Conservation (phyloP, 30 jellyfish, hydroid and myxozoan genomes). For the Turritopsis rubra region DNA sequence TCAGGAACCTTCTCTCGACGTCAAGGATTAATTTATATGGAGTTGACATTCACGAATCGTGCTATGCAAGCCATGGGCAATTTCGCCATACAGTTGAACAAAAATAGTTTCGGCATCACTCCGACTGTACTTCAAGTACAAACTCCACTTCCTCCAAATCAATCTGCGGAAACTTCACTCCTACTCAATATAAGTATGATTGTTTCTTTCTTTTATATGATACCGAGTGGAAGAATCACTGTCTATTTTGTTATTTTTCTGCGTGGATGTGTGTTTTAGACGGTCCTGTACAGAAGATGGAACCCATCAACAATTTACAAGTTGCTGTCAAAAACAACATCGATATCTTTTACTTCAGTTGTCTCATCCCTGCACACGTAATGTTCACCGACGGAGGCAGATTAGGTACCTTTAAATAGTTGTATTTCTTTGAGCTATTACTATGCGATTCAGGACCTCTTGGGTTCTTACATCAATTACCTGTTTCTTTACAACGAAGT, state of each 20-base stretch:
- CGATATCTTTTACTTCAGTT: conserved; percentile 85
- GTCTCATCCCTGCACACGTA: conserved; percentile 79
- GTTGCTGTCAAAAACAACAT: conserved; percentile 90
- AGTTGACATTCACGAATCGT: conserved; percentile 67
- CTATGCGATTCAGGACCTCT: too few species aligned
- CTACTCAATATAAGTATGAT: conserved; percentile 57
- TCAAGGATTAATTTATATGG: conserved; percentile 76
- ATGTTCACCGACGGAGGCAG: conserved; percentile 66
- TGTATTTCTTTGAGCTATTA: too few species aligned
- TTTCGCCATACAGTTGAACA: conserved; percentile 85
- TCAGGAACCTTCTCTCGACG: conserved; percentile 90
- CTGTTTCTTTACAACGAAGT: too few species aligned
- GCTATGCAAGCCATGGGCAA: conserved; percentile 95
- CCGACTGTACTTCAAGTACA: conserved; percentile 76
- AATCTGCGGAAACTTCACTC: conserved; percentile 72
- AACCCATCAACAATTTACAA: conserved; percentile 69
- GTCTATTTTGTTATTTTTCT: neutral
- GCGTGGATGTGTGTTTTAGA: conserved; percentile 35
- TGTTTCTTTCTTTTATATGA: conserved; percentile 9
- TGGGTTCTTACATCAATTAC: too few species aligned
- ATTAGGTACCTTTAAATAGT: conserved; percentile 59
- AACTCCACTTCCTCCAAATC: conserved; percentile 81
- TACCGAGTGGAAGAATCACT: too few species aligned
- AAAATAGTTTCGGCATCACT: conserved; percentile 84
- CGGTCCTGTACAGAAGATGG: conserved; percentile 80